These are phyloP conservation scores for Drosophila fungiperda DNA, from an alignment of 2,888 invertebrate species.

Conservation along the genomic window DNA sequence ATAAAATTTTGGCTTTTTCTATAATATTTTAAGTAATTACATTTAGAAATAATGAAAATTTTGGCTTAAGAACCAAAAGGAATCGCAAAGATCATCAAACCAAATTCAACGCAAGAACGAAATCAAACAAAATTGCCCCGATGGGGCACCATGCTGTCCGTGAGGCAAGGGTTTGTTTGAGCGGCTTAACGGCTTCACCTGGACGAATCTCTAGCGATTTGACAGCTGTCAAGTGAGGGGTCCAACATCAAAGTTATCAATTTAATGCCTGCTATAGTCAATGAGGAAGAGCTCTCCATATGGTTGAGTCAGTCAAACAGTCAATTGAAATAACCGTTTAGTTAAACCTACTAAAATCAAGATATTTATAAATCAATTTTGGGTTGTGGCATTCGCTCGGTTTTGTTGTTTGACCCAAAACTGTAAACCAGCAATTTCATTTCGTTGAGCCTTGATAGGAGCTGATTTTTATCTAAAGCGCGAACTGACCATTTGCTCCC, in stretches of 20 bases:
- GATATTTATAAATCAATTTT: neutral
- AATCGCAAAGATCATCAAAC: neutral
- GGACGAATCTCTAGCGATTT: neutral
- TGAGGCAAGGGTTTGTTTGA: neutral
- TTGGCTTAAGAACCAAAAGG: neutral
- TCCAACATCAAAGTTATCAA: neutral
- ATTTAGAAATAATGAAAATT: neutral
- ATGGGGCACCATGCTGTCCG: neutral
- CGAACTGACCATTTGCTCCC: conserved; percentile 58
- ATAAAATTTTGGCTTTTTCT: neutral
- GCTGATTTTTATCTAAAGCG: conserved; percentile 59
- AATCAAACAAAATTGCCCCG: neutral
- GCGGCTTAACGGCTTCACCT: neutral
- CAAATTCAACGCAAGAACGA: neutral
- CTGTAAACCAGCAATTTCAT: conserved; percentile 11
- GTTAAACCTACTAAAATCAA: conserved; percentile 2
- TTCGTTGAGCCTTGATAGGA: conserved; percentile 38
- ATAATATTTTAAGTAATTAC: neutral
- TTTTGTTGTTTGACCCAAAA: conserved; percentile 44
- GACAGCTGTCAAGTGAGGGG: neutral
- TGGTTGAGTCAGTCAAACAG: neutral
- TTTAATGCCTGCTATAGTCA: neutral
- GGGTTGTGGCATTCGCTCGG: conserved; percentile 14
- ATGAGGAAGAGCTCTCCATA: neutral
- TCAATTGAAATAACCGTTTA: conserved; percentile 15